Conservation (phyloP, 2,888 invertebrate species). For the Eupithecia tripunctaria region DNA sequence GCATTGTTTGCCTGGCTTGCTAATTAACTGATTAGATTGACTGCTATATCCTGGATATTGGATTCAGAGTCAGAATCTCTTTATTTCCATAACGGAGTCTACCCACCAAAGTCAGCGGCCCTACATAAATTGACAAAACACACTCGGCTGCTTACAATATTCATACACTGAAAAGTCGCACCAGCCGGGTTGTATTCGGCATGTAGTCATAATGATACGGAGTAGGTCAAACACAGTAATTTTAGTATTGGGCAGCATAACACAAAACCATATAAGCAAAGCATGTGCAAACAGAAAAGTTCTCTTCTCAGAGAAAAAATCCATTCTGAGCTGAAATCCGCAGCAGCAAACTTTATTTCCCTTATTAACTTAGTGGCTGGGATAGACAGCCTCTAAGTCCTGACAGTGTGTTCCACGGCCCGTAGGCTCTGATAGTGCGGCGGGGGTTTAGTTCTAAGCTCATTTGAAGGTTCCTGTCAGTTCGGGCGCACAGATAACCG, state of each 20-base stretch:
- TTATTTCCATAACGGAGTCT: not conserved
- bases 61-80: slow-evolving; percentile 14
- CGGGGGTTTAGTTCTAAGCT: slow-evolving; percentile 64
- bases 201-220: no score
- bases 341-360: not conserved
- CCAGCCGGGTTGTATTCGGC: no score
- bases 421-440: slow-evolving; percentile 57
- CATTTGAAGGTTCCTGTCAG: slow-evolving; percentile 52
- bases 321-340: not conserved
- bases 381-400: slow-evolving; percentile 8
- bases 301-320: not conserved
- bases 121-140: no score
- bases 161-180: no score
- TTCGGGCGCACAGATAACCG: slow-evolving; percentile 44
- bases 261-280: no score
- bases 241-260: no score
- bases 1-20: slow-evolving; percentile 48
- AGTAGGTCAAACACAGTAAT: no score
- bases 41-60: slow-evolving; percentile 23
- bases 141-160: no score
- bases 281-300: no score
- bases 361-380: not conserved
- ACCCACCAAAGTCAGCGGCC: no score
- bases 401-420: slow-evolving; percentile 26
- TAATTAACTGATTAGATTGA: slow-evolving; percentile 57